phyloP scores from a whole-genome alignment of 2,113 vertebrate genomes.

The Sapajus apella region DNA sequence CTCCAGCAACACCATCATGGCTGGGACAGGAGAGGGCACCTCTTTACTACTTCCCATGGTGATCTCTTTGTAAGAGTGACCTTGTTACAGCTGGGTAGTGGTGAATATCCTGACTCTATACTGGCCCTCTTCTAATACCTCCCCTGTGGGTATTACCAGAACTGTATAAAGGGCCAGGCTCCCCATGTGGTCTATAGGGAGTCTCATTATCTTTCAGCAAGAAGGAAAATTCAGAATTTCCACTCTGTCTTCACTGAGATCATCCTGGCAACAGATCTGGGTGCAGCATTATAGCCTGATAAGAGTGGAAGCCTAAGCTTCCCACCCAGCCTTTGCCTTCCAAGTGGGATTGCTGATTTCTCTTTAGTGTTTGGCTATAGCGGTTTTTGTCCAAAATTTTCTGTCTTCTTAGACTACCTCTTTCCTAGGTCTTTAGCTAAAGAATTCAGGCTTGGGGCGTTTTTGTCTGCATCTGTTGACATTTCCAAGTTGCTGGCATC shows the following conservation, averaged over 20 bases:
- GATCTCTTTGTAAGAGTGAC: background rate
- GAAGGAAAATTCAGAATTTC: background rate
- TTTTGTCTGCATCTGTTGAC: background rate
- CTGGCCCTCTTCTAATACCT: no score
- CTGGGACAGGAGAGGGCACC: no score
- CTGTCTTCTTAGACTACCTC: background rate
- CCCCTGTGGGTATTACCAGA: background rate
- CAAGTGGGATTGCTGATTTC: no score
- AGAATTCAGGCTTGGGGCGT: background rate
- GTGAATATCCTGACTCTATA: background rate
- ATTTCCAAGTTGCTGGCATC: background rate
- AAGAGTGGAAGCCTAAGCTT: background rate
- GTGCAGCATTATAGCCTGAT: rapidly evolving
- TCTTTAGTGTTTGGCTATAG: background rate
- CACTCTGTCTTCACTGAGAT: background rate
- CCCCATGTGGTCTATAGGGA: background rate
- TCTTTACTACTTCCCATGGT: background rate
- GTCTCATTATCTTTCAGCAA: background rate
- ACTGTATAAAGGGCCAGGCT: background rate
- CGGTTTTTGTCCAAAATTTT: background rate
- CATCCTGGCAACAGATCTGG: background rate
- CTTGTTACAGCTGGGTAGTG: background rate
- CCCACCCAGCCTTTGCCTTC: background rate
- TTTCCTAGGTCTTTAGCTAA: background rate
- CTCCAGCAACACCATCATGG: background rate